Evolutionary conservation across 2,113 vertebrate species (phyloP), one percentile per base, ranked within the genome.

Genomic region (Pangasianodon gigas): DNA sequence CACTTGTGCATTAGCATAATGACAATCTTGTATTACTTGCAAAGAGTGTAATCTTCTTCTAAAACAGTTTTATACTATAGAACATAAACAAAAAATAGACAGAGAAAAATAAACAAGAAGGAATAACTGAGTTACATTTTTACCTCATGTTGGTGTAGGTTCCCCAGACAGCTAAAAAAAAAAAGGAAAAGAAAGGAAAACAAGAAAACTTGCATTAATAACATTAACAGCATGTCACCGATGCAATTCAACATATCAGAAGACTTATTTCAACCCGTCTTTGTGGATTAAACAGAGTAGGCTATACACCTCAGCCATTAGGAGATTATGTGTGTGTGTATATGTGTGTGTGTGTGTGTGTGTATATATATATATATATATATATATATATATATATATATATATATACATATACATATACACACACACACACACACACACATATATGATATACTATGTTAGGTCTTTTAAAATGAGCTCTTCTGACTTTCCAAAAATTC

Each of bases 91-190:
- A 32, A 16, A 54, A 9, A 46, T 46, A 21, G 21, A 9, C 24
- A 62, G 60, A 29, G 10, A 80, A 80, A 80, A 51, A 6, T 6
- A 13, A 37, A 21, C 13, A 6, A 19, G 58, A 44, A 84, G 13
- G 32, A 83, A 58, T 26, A 80, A 51, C 46, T 1, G 81, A 41
- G 29, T 24, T 58, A 62, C 16, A 87, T 52, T 91, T 89, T 77
- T 96, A 96, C 96, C 96, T 96, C 94, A 96, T 96, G 90, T 96
- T 96, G 5, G 94, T 94, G 75, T 96, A 96, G 60, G 96, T 95
- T 94, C 95, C 96, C 96, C 96, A 96, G 89, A 96, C 96, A 93
- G 96, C 96, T 96, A 90, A 46, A 95, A 95, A 67, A 94, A 3
- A 41, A 77, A 26, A 46, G 9, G 5, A 65, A 87, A 81, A 48